Base-by-base conservation (phyloP, 2,888 invertebrate genomes). In the Lordiphosa andalusiaca region DNA sequence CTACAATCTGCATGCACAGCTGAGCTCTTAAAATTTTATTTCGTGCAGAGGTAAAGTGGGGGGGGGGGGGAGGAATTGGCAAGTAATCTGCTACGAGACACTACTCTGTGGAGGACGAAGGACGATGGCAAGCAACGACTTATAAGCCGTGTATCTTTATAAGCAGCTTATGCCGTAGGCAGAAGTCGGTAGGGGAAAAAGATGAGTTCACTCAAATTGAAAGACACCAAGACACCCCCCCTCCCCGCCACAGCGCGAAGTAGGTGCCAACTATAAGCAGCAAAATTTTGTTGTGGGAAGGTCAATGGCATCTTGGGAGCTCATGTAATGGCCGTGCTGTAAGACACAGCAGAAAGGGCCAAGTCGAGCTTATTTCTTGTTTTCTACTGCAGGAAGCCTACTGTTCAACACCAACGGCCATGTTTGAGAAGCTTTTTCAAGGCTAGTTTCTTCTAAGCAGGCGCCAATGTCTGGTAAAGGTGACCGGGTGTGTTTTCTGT, bases 101-200 rank as follows among this genome's bases (percentile, higher is more conserved):
- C 30, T 9, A 30, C 2, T 2, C 5, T 4, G 6, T 23, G 23
- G 9, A 30, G 16, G 44, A 16, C 44, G 42, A 42, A 42, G 25
- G 42, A 47, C 13, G 37, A 41, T 21, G 13, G 33, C 13, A 46
- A 5, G 37, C 30, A 38, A 16, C 38, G 25, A 38, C 38, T 38
- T 30, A 30, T 49, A 49, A 49, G 53, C 60, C 47, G 53, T 53
- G 53, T 47, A 61, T 61, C 48, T 48, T 30, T 44, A 30, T 61
- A 61, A 61, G 61, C 61, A 38, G 61, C 61, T 61, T 61, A 61
- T 53, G 47, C 47, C 42, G 30, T 23, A 44, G 42, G 38, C 23
- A 21, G 25, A 30, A 40, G 33, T 39, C 53, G 35, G 19, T 12
- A 23, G 37, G 36, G 10, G 49, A 50, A 44, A 57, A 38, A 38